A percentile compares a stretch with the other conserved stretches of the same genome.
Evolutionary conservation across 2,888 invertebrate genomes (phyloP).

Genomic region (Tetragonula carbonaria): DNA sequence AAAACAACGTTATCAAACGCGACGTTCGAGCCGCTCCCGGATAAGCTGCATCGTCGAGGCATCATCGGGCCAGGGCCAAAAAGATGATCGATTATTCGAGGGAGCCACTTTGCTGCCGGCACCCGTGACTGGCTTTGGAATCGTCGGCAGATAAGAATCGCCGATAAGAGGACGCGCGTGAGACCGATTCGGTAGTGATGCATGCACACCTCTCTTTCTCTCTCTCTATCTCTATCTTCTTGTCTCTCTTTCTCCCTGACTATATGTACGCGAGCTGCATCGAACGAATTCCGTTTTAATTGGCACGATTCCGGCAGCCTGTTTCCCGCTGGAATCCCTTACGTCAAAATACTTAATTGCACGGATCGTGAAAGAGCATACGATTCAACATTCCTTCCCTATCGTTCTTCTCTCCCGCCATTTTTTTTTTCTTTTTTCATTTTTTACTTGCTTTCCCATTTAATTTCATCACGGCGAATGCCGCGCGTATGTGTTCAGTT

Average conservation of each 20-base stretch:
- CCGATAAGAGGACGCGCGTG: conserved; percentile 63
- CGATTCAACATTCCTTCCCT: neutral
- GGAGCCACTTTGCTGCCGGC: conserved; percentile 35
- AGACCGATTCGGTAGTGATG: conserved; percentile 41
- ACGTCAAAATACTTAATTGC: conserved; percentile 63
- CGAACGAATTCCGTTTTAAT: conserved; percentile 70
- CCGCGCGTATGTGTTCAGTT: neutral
- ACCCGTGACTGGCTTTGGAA: conserved; percentile 33
- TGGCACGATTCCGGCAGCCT: conserved; percentile 67
- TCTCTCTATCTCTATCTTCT: neutral
- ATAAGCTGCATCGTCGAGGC: conserved; percentile 36
- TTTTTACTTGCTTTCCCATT: neutral
- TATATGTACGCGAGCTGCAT: conserved; percentile 23
- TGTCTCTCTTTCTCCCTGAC: neutral
- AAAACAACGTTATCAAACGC: conserved; percentile 55
- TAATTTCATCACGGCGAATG: too few relatives aligned
- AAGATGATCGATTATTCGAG: conserved; percentile 58
- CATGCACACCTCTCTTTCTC: conserved; percentile 26
- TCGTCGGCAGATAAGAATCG: conserved; percentile 66
- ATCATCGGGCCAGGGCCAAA: conserved; percentile 34
- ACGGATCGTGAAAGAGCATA: conserved; percentile 11
- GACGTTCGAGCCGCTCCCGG: conserved; percentile 46
- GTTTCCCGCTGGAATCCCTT: conserved; percentile 46
- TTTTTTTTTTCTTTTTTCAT: neutral
- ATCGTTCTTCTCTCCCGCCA: neutral